phyloP scores from a whole-genome alignment of 2,797 vertebrate genomes.

The Pachyuromys duprasi region DNA sequence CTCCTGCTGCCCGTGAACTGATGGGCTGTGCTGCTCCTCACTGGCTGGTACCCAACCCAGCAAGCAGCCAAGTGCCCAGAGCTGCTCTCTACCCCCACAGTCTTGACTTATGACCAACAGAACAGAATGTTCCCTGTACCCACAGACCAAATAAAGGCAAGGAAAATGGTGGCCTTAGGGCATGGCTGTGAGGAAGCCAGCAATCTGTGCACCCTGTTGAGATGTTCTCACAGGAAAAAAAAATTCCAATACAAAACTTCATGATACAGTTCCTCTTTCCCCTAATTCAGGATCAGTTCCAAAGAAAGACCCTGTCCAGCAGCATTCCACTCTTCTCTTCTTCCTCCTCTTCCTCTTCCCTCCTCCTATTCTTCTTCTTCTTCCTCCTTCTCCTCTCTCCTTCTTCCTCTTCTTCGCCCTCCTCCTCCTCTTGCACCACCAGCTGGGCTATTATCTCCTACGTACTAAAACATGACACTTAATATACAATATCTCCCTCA shows the following conservation, averaged over 20 bases:
- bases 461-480: neutral
- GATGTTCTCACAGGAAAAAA: conserved; percentile 50
- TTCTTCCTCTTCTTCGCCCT: too few relatives aligned
- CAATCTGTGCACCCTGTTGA: neutral
- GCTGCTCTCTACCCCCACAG: conserved; percentile 14
- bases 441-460: neutral
- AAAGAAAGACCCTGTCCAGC: neutral
- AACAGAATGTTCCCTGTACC: conserved; percentile 69
- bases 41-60: conserved; percentile 38
- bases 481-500: fast-evolving
- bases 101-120: conserved; percentile 58
- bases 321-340: too few relatives aligned
- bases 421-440: too few relatives aligned
- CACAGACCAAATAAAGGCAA: conserved; percentile 65
- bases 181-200: conserved; percentile 6
- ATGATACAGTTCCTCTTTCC: neutral
- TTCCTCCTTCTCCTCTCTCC: too few relatives aligned
- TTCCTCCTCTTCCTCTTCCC: neutral
- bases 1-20: neutral
- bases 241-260: neutral
- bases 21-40: neutral
- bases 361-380: neutral
- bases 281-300: neutral
- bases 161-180: conserved; percentile 56
- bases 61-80: conserved; percentile 58